These are phyloP conservation scores for Gymnogyps californianus DNA, from an alignment of 2,113 vertebrate species.

Conservation along the genomic window DNA sequence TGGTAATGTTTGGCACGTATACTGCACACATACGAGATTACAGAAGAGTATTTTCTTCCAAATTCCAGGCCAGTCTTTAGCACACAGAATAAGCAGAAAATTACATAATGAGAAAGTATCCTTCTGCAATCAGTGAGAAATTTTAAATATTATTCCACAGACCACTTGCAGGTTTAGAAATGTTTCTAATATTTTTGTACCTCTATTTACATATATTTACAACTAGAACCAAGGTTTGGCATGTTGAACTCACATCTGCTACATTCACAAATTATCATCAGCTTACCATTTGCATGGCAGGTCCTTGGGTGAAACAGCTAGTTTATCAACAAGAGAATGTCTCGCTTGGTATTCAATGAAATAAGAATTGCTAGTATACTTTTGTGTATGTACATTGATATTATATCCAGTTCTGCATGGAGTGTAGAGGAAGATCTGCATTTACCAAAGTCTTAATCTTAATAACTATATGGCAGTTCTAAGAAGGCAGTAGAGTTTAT, in stretches of 20 bases:
- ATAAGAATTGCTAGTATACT: background rate
- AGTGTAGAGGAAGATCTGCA: background rate
- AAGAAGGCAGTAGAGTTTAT: background rate
- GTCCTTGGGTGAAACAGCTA: background rate
- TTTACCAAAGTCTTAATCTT: background rate
- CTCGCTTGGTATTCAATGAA: background rate
- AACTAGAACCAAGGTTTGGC: background rate
- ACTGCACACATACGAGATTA: background rate
- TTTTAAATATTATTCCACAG: background rate
- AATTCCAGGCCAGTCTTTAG: background rate
- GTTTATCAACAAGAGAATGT: background rate
- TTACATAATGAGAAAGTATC: background rate
- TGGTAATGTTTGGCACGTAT: slow-evolving; percentile 1
- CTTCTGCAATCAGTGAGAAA: background rate
- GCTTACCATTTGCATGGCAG: background rate
- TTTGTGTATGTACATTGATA: background rate
- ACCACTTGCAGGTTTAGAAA: background rate
- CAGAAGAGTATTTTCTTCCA: background rate
- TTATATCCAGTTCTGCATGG: background rate
- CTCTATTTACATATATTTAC: background rate
- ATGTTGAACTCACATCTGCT: background rate
- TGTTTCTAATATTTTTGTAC: background rate
- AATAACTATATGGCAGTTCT: background rate
- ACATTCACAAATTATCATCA: background rate
- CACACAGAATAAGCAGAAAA: slow-evolving; percentile 49